Base-by-base conservation (phyloP, 2,797 vertebrate species). In the Mionectes olivaceus region DNA sequence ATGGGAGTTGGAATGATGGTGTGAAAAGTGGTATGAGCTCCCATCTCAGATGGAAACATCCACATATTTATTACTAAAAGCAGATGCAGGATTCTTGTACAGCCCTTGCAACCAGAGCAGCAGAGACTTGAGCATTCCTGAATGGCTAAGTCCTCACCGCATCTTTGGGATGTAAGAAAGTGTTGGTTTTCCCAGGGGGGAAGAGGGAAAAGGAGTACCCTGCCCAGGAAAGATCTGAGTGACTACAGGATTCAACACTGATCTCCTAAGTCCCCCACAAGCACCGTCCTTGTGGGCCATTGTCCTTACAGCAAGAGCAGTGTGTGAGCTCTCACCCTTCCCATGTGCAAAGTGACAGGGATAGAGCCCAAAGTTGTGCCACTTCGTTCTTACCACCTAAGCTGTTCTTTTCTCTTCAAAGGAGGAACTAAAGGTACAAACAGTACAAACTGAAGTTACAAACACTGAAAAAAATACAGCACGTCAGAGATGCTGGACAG, bases 161-260 rank as follows among this genome's bases (percentile, higher is more conserved):
- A n/a, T 33, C 41, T 37, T 52, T 50, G 39, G 49, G 16, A 43
- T 2, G 1, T 18, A 71, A 24, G 13, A 67, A 69, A 70, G 18
- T 1, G 5, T 32, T 1, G 0, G 0, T 49, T 92, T 87, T 75
- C 24, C 16, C 5, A 0, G 5, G n/a, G 5, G 18, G 16, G 28
- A 84, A 61, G n/a, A 90, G 10, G 28, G 9, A 39, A 17, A 50
- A 81, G 37, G 61, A 52, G 21, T 18, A 19, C 11, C 8, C 10
- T 22, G 7, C 11, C 44, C 25, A 69, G 59, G 18, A 39, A 61
- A 83, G 44, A 19, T 56, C 23, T 52, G 11, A 7, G 33, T 65
- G 46, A 50, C 37, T 32, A 18, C 9, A 44, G n/a, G 49, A 24
- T 57, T 41, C 11, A 8, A 15, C 3, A 1, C 2, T 2, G 1